These are phyloP conservation scores for Hemicentrotus pulcherrimus DNA, from an alignment of 35 echinoderm and acorn worm genomes.

Conservation along the genomic window DNA sequence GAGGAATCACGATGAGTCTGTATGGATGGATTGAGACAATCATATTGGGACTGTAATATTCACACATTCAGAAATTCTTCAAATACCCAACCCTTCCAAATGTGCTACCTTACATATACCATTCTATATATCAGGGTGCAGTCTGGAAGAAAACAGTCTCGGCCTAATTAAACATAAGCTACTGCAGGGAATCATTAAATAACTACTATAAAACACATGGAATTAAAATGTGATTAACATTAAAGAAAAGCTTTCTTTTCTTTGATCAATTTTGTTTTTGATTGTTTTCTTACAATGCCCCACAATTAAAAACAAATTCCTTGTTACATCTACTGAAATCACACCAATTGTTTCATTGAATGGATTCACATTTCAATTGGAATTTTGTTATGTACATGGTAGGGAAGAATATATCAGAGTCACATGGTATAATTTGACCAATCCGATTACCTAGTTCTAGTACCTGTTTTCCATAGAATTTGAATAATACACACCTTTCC, in stretches of 20 bases:
- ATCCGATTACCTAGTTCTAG: no score
- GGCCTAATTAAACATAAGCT: not conserved
- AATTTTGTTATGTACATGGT: no score
- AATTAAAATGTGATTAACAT: not conserved
- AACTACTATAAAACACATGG: no score
- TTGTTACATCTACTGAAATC: not conserved
- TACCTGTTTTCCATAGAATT: no score
- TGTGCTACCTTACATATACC: not conserved
- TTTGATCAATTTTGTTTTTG: not conserved
- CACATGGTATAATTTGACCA: no score
- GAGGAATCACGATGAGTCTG: constrained; percentile 85
- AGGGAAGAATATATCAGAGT: no score
- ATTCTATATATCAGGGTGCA: no score
- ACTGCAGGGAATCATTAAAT: not conserved
- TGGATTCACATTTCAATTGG: not conserved
- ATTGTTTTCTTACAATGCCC: not conserved
- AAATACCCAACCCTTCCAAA: not conserved
- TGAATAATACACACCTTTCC: not conserved
- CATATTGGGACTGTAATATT: not conserved
- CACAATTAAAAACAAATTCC: not conserved
- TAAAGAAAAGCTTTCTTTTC: not conserved
- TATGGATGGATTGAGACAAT: not conserved
- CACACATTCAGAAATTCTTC: not conserved
- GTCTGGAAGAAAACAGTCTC: not conserved
- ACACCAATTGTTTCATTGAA: not conserved